phyloP scores from a whole-genome alignment of 2,888 invertebrate species.

The Drosophila rubida region DNA sequence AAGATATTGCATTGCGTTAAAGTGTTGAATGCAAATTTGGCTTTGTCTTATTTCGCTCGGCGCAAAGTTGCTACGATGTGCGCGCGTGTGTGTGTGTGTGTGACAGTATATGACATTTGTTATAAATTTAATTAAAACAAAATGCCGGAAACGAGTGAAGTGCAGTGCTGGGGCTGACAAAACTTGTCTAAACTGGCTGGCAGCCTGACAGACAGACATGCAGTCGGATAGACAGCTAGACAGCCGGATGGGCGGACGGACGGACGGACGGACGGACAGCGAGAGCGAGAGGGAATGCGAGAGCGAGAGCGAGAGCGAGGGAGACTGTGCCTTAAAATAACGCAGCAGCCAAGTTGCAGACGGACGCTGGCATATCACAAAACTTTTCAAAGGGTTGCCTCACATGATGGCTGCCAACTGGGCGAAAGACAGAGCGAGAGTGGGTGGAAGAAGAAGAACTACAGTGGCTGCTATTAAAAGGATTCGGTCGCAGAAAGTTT shows the following conservation, averaged over 20 bases:
- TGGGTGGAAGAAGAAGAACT: not conserved
- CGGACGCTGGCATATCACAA: slow-evolving; percentile 24
- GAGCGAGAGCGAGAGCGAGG: too few relatives aligned
- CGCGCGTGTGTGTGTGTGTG: not conserved
- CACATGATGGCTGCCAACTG: slow-evolving; percentile 22
- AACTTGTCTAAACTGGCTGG: slow-evolving; percentile 56
- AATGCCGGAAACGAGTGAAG: slow-evolving; percentile 70
- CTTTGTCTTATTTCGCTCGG: slow-evolving; percentile 1
- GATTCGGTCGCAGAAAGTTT: slow-evolving; percentile 36
- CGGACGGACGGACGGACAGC: not conserved
- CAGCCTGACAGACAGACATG: slow-evolving; percentile 17
- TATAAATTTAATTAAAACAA: slow-evolving; percentile 76
- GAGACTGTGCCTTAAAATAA: slow-evolving; percentile 45
- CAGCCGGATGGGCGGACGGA: slow-evolving; percentile 3
- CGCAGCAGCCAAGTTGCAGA: slow-evolving; percentile 23
- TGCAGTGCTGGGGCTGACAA: slow-evolving; percentile 46
- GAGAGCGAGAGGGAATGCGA: not conserved
- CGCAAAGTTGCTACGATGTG: slow-evolving; percentile 27
- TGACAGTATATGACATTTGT: slow-evolving; percentile 63
- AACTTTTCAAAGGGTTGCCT: slow-evolving; percentile 27
- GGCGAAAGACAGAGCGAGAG: not conserved
- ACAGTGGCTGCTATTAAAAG: slow-evolving; percentile 49
- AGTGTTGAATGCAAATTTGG: slow-evolving; percentile 38
- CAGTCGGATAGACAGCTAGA: not conserved
- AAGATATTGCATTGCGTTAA: slow-evolving; percentile 3